A percentile compares a stretch with the other conserved stretches of the same genome.
phyloP scores from a whole-genome alignment of 1,140 invertebrate genomes.

The Drosophila dunni region DNA sequence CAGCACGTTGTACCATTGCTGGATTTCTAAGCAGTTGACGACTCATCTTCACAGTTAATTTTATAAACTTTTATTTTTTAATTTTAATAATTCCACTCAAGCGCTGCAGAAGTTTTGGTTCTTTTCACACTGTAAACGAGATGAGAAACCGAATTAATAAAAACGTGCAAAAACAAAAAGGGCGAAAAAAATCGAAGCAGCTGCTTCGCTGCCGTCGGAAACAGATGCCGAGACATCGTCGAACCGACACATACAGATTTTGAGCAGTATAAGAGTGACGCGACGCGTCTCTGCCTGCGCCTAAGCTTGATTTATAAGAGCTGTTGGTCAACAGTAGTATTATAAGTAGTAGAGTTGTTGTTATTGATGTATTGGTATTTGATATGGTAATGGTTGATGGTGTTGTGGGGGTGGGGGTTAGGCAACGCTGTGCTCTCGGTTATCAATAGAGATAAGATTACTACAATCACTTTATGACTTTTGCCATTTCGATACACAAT shows the following conservation, averaged over 20 bases:
- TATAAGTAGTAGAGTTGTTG: neutral
- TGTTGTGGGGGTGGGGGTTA: neutral
- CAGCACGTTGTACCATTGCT: slow-evolving; percentile 44
- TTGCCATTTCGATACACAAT: slow-evolving; percentile 18
- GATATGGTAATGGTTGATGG: neutral
- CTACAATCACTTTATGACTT: slow-evolving; percentile 29
- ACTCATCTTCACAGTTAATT: slow-evolving; percentile 46
- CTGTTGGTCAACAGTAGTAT: neutral
- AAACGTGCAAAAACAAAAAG: slow-evolving; percentile 10
- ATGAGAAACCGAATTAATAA: slow-evolving; percentile 19
- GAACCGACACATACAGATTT: slow-evolving; percentile 1
- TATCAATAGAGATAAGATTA: slow-evolving; percentile 46
- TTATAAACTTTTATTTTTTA: neutral
- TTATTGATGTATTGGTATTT: slow-evolving; percentile 13
- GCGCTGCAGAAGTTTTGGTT: neutral
- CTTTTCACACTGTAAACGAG: slow-evolving; percentile 10
- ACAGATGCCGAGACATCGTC: slow-evolving; percentile 7
- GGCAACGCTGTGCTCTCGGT: neutral
- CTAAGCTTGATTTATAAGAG: slow-evolving; percentile 50
- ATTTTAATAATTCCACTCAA: neutral
- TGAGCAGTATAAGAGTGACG: slow-evolving; percentile 32
- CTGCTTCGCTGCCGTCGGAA: slow-evolving; percentile 3
- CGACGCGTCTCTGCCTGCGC: neutral
- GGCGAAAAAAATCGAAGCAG: slow-evolving; percentile 18
- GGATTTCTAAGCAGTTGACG: slow-evolving; percentile 46